Conservation (phyloP, 2,888 invertebrate genomes). For the Drosophila formosana region DNA sequence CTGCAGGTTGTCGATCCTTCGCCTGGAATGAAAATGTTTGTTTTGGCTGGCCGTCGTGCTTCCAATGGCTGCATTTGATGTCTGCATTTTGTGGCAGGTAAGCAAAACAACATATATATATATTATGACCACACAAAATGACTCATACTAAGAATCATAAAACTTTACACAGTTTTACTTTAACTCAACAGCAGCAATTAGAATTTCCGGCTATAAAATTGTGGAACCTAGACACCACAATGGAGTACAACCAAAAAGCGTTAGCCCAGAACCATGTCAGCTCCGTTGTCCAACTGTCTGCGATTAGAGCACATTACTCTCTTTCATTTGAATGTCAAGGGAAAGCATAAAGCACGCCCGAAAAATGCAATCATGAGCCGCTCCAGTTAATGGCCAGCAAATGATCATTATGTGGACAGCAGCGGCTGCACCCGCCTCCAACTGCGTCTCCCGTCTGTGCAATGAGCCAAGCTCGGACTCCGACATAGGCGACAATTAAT, state of each 20-base stretch:
- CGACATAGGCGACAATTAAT: slow-evolving; percentile 69
- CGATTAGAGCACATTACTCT: slow-evolving; percentile 21
- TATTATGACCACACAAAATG: slow-evolving; percentile 40
- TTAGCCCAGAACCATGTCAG: slow-evolving; percentile 74
- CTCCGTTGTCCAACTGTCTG: slow-evolving; percentile 15
- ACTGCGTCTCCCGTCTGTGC: slow-evolving; percentile 33
- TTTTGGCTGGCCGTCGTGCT: slow-evolving; percentile 43
- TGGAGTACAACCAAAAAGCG: slow-evolving; percentile 54
- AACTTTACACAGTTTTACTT: slow-evolving; percentile 31
- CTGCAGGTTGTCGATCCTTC: slow-evolving; percentile 75
- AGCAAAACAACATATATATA: slow-evolving; percentile 29
- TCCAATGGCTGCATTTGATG: slow-evolving; percentile 47
- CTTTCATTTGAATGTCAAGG: slow-evolving; percentile 27
- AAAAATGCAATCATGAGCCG: slow-evolving; percentile 25
- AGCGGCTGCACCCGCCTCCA: slow-evolving; percentile 6
- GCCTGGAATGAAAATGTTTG: slow-evolving; percentile 54
- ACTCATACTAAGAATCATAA: slow-evolving; percentile 40
- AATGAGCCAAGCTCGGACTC: slow-evolving; percentile 39
- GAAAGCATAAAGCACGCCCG: slow-evolving; percentile 41
- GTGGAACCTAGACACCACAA: slow-evolving; percentile 40
- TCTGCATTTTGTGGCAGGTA: slow-evolving; percentile 45
- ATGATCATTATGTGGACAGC: slow-evolving; percentile 56
- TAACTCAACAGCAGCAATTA: slow-evolving; percentile 68
- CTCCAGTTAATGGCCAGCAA: slow-evolving; percentile 51
- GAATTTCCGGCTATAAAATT: slow-evolving; percentile 74